Evolutionary conservation across 2,888 invertebrate species (phyloP).

Genomic region (Helicoverpa assulta): DNA sequence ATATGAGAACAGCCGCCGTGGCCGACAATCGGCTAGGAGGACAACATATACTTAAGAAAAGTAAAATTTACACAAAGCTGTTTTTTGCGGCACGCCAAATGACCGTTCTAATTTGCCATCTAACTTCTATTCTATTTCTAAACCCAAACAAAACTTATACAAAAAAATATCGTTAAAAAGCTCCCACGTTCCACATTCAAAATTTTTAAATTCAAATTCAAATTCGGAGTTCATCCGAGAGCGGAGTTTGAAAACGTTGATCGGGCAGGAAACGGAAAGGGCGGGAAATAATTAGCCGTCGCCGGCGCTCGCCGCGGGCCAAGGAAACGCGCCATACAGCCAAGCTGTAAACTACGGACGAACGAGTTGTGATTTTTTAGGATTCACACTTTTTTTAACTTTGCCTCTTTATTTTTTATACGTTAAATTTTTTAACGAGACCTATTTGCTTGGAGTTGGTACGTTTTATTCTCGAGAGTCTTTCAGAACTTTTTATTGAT

Average conservation of each 20-base stretch:
- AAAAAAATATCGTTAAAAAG: conserved; percentile 41
- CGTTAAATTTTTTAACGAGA: conserved; percentile 57
- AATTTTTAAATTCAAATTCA: conserved; percentile 62
- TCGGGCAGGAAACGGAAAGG: conserved; percentile 79
- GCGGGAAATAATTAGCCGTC: conserved; percentile 88
- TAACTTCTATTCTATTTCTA: too few species aligned
- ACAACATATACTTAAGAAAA: too few species aligned
- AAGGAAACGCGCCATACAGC: conserved; percentile 77
- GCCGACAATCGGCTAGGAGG: too few species aligned
- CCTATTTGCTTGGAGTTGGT: conserved; percentile 21
- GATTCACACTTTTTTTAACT: conserved; percentile 59
- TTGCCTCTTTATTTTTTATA: conserved; percentile 37
- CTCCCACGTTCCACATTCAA: conserved; percentile 63
- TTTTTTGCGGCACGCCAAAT: too few species aligned
- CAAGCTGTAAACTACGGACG: conserved; percentile 65
- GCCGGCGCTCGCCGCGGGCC: conserved; percentile 74
- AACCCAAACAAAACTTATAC: too few species aligned
- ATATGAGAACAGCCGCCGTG: too few species aligned
- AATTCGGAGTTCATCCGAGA: conserved; percentile 62
- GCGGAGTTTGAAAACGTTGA: conserved; percentile 66
- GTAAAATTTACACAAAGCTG: too few species aligned
- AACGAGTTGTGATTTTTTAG: conserved; percentile 66
- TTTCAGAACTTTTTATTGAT: conserved; percentile 39
- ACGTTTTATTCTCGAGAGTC: conserved; percentile 9
- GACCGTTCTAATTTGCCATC: too few species aligned